Evolutionary conservation across 2,113 vertebrate genomes (phyloP).

Genomic region (Syrrhaptes paradoxus): DNA sequence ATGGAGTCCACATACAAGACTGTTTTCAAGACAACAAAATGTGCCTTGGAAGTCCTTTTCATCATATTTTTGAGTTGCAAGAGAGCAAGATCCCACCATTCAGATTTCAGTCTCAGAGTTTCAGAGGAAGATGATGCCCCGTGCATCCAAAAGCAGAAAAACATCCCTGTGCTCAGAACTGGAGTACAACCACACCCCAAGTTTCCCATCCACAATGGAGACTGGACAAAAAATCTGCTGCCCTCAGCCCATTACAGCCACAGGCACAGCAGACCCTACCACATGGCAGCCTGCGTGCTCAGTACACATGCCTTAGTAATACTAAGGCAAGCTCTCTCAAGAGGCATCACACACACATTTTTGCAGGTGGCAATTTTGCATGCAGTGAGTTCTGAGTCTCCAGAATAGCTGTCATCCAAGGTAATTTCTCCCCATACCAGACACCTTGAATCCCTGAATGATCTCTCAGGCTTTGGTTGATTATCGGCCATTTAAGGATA

Average conservation of each 20-base stretch:
- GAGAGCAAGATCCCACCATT: not conserved
- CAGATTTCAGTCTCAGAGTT: not conserved
- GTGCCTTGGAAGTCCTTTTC: not conserved
- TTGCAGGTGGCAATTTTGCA: not conserved
- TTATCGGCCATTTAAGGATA: not conserved
- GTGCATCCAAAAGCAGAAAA: not conserved
- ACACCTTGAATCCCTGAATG: not conserved
- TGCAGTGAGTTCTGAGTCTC: not conserved
- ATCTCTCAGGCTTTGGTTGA: not conserved
- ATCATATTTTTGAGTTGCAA: not conserved
- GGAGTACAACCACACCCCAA: not conserved
- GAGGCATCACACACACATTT: rapidly evolving
- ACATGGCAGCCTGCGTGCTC: not conserved
- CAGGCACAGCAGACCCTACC: rapidly evolving
- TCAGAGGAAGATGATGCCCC: not conserved
- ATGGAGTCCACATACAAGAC: not conserved
- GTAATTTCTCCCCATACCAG: not conserved
- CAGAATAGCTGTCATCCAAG: not conserved
- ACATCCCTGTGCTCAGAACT: not conserved
- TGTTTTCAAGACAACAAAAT: not conserved
- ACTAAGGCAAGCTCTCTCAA: not conserved
- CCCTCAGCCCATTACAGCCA: not conserved
- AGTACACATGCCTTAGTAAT: not conserved
- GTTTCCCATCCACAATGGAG: not conserved
- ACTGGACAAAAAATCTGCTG: not conserved